Evolutionary conservation across 1,140 invertebrate species (phyloP).

Genomic region (Samia ricini): DNA sequence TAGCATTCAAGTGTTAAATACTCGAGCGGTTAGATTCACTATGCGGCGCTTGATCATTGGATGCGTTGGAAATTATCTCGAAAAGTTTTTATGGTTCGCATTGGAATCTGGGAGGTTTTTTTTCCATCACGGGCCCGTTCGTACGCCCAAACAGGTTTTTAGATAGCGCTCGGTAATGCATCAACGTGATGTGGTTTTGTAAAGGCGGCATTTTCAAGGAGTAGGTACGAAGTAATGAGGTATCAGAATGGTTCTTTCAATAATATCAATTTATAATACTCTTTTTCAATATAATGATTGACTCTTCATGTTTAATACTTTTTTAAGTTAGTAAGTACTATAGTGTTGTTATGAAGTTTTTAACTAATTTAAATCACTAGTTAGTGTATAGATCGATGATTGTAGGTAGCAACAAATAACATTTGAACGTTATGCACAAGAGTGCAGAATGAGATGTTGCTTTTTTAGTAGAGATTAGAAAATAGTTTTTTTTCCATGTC

Average conservation of each 20-base stretch:
- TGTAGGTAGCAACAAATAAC: too few relatives aligned
- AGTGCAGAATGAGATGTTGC: too few relatives aligned
- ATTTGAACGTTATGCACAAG: too few relatives aligned
- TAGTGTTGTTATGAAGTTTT: neutral
- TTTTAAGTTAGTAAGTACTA: neutral
- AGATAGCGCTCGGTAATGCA: constrained; percentile 74
- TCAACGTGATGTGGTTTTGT: constrained; percentile 70
- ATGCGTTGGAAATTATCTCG: constrained; percentile 71
- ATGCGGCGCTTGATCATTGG: constrained; percentile 47
- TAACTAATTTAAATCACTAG: neutral
- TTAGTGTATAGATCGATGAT: too few relatives aligned
- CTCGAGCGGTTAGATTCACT: constrained; percentile 49
- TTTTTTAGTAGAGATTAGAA: too few relatives aligned
- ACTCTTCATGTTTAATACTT: constrained; percentile 2
- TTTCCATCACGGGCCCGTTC: constrained; percentile 64
- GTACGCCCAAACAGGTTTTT: constrained; percentile 73
- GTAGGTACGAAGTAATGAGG: constrained; percentile 58
- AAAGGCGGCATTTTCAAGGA: constrained; percentile 63
- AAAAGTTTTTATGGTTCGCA: constrained; percentile 73
- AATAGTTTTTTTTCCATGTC: too few relatives aligned
- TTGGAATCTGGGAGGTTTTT: constrained; percentile 72
- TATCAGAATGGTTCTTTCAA: constrained; percentile 55
- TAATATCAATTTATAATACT: constrained; percentile 35
- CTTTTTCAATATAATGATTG: constrained; percentile 9
- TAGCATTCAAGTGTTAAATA: constrained; percentile 46